phyloP scores from a whole-genome alignment of 2,113 vertebrate genomes.

The Caranx melampygus region DNA sequence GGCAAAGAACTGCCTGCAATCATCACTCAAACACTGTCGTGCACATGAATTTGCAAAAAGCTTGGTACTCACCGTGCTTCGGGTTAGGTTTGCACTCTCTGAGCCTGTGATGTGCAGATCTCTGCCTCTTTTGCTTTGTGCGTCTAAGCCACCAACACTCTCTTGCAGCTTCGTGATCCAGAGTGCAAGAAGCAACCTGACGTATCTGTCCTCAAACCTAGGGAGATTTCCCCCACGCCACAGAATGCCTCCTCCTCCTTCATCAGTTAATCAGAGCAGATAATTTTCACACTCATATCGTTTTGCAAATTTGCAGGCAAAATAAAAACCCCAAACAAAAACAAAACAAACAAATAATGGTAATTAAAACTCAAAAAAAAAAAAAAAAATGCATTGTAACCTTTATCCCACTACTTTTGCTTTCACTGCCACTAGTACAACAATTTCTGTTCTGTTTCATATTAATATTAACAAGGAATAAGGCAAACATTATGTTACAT shows the following conservation, averaged over 20 bases:
- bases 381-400: too few species aligned
- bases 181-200: constrained; percentile 71
- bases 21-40: not conserved
- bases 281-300: constrained; percentile 61
- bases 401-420: not conserved
- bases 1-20: not conserved
- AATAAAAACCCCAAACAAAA: not conserved
- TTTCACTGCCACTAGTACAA: not conserved
- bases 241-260: constrained; percentile 77
- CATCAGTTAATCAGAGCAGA: constrained; percentile 81
- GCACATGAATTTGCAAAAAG: constrained; percentile 27
- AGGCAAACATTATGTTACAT: not conserved
- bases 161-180: constrained; percentile 67
- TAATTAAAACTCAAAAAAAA: not conserved
- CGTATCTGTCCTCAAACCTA: constrained; percentile 77
- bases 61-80: constrained; percentile 65
- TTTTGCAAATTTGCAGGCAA: constrained; percentile 43
- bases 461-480: not conserved
- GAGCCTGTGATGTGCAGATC: constrained; percentile 50
- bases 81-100: constrained; percentile 37
- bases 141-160: constrained; percentile 47
- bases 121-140: constrained; percentile 54
- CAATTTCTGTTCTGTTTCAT: not conserved
- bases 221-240: constrained; percentile 69
- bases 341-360: not conserved